These are phyloP conservation scores for Sisor rabdophorus DNA, from an alignment of 2,113 vertebrate species.

Conservation along the genomic window DNA sequence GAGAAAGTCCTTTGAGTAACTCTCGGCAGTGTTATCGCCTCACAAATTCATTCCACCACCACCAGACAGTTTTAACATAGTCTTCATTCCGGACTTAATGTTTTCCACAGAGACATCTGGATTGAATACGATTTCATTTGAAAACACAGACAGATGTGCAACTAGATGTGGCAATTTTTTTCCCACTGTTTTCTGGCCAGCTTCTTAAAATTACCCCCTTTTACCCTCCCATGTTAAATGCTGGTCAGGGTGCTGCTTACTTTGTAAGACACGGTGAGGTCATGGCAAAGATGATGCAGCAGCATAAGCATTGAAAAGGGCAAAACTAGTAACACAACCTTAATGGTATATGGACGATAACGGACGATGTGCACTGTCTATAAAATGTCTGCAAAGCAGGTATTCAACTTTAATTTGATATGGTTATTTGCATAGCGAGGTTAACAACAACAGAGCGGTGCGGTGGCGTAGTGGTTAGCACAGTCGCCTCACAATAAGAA, in stretches of 20 bases:
- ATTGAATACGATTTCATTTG: conserved; percentile 3
- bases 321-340: not conserved
- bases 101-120: conserved; percentile 6
- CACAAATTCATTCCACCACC: not conserved
- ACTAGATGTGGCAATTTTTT: not conserved
- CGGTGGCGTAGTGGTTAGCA: too few species aligned
- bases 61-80: conserved; percentile 2
- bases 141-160: conserved; percentile 17
- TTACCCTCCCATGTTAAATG: not conserved
- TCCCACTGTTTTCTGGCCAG: not conserved
- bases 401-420: not conserved
- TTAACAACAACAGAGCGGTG: not conserved
- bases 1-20: not conserved
- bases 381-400: not conserved
- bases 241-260: not conserved
- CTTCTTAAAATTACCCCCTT: conserved; percentile 2
- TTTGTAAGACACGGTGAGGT: not conserved
- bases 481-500: too few species aligned
- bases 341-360: too few species aligned
- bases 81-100: conserved; percentile 12
- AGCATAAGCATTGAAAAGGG: not conserved
- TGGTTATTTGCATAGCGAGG: not conserved
- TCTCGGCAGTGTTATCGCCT: not conserved
- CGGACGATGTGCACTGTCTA: not conserved
- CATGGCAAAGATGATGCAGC: not conserved